phyloP scores from a whole-genome alignment of 2,113 vertebrate genomes.

The Scalopus aquaticus region DNA sequence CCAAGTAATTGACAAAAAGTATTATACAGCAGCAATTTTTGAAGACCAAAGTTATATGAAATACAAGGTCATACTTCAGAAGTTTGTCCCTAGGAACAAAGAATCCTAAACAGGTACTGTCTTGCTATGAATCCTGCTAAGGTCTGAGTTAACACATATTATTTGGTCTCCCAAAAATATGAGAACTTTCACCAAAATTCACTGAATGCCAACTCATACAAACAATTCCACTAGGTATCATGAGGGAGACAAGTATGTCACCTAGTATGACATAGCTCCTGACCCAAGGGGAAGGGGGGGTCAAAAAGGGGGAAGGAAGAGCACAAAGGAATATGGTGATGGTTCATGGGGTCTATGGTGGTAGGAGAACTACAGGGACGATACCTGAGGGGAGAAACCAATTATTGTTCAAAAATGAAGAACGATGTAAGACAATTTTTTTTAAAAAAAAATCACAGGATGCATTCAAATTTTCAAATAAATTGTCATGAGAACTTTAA shows the following conservation, averaged over 20 bases:
- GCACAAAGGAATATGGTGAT: too few relatives aligned
- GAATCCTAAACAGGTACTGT: constrained; percentile 11
- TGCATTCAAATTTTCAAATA: background rate
- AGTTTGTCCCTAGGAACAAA: constrained; percentile 44
- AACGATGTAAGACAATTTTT: too few relatives aligned
- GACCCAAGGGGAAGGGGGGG: too few relatives aligned
- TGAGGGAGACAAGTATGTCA: background rate
- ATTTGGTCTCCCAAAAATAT: background rate
- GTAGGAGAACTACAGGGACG: too few relatives aligned
- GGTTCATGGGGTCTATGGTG: too few relatives aligned
- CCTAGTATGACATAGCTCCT: background rate
- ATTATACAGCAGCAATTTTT: constrained; percentile 61
- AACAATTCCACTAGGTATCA: background rate
- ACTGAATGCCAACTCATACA: background rate
- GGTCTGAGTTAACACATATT: background rate
- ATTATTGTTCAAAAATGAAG: too few relatives aligned
- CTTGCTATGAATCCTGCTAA: background rate
- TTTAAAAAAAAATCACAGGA: background rate
- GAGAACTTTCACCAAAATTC: background rate
- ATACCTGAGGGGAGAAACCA: too few relatives aligned
- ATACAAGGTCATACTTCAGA: constrained; percentile 49
- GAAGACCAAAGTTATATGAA: constrained; percentile 64
- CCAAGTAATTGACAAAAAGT: constrained; percentile 70
- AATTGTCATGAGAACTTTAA: background rate
- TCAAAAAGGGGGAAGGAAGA: too few relatives aligned